A percentile compares a stretch with the other conserved stretches of the same genome.
Evolutionary conservation across 1,140 invertebrate genomes (phyloP).

Genomic region (Drosophila kohkoa): DNA sequence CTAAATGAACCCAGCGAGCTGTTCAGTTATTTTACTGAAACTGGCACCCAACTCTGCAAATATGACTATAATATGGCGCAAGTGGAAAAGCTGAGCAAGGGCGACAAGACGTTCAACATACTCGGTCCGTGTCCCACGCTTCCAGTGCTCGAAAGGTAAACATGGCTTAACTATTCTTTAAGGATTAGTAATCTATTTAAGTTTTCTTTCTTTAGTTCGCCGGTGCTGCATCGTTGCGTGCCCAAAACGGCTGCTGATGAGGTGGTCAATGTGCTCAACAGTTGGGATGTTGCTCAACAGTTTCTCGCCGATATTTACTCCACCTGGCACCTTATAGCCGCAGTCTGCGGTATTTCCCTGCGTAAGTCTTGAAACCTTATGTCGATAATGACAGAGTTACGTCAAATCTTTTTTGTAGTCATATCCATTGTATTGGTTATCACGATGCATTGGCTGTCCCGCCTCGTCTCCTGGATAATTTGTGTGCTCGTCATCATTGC

Average conservation of each 20-base stretch:
- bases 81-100: constrained; percentile 82
- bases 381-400: neutral
- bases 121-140: constrained; percentile 90
- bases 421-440: constrained; percentile 93
- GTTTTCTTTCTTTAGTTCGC: constrained; percentile 85
- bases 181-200: neutral
- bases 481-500: constrained; percentile 91
- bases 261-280: constrained; percentile 91
- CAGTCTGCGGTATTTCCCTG: constrained; percentile 92
- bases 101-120: constrained; percentile 86
- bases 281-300: constrained; percentile 94
- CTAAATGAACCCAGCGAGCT: constrained; percentile 89
- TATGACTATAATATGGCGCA: constrained; percentile 89
- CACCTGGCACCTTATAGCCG: constrained; percentile 93
- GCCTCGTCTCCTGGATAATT: constrained; percentile 94
- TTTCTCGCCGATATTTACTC: constrained; percentile 94
- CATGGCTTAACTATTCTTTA: neutral
- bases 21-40: constrained; percentile 90
- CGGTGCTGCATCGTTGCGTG: constrained; percentile 95
- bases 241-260: constrained; percentile 87
- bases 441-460: constrained; percentile 93
- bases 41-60: constrained; percentile 90
- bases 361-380: constrained; percentile 86
- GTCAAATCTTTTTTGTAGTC: constrained; percentile 85
- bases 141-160: constrained; percentile 89